These are phyloP conservation scores for Aurelia aurita DNA, from an alignment of 30 jellyfish, hydroid and myxozoan genomes.

Conservation along the genomic window DNA sequence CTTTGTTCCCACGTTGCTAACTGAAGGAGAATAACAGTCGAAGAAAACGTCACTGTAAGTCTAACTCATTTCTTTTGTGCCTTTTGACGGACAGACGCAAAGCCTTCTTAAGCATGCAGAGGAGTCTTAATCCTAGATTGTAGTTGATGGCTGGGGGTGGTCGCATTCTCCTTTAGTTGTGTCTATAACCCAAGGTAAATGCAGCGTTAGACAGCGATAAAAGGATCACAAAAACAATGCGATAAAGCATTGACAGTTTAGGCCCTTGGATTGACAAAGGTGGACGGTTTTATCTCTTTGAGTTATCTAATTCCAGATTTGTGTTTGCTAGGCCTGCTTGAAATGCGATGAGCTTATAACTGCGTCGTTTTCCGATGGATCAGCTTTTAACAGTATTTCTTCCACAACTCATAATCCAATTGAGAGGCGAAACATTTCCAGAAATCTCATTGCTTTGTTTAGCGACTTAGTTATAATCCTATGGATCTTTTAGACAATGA, in stretches of 20 bases:
- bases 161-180: neutral
- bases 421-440: constrained; percentile 6
- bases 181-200: neutral
- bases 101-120: too few species aligned
- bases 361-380: constrained; percentile 12
- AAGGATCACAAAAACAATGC: neutral
- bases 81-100: too few species aligned
- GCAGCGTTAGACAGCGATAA: constrained; percentile 6
- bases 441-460: constrained; percentile 18
- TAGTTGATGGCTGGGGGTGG: neutral
- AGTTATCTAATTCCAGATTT: constrained; percentile 27
- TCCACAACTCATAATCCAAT: constrained; percentile 10
- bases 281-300: constrained; percentile 20
- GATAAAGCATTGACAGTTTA: constrained; percentile 16
- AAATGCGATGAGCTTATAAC: constrained; percentile 30
- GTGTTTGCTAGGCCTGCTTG: constrained; percentile 8
- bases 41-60: too few species aligned
- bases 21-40: too few species aligned
- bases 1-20: too few species aligned
- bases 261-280: constrained; percentile 2
- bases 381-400: constrained; percentile 14
- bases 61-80: too few species aligned
- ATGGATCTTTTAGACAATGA: neutral
- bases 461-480: neutral
- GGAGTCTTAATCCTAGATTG: too few species aligned